Evolutionary conservation across 2,797 vertebrate genomes (phyloP).

Genomic region (Crypturellus tataupa): DNA sequence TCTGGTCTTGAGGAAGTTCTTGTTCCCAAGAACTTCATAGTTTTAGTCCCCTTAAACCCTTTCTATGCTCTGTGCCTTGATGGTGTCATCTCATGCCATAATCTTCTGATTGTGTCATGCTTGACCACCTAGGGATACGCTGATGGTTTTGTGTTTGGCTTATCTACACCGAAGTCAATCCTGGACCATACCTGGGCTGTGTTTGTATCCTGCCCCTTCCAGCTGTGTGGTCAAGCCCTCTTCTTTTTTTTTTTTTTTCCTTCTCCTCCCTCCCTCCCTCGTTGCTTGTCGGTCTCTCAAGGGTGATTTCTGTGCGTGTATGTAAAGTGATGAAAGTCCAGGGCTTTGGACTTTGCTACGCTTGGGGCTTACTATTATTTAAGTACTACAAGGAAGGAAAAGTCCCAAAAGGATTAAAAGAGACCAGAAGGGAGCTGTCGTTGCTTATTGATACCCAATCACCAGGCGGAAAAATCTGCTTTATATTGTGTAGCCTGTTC

Average conservation of each 20-base stretch:
- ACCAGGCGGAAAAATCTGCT: neutral
- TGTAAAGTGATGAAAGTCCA: neutral
- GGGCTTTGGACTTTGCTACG: neutral
- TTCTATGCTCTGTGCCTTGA: neutral
- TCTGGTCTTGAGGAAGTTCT: neutral
- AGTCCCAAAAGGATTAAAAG: neutral
- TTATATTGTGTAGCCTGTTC: neutral
- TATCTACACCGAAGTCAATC: neutral
- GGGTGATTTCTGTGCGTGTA: too few relatives aligned
- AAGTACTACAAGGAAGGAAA: neutral
- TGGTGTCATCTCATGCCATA: neutral
- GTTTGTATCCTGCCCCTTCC: neutral
- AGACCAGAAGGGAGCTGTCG: neutral
- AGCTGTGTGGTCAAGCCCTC: neutral
- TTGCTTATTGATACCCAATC: neutral
- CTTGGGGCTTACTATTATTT: neutral
- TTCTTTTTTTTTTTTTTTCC: too few relatives aligned
- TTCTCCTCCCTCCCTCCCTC: too few relatives aligned
- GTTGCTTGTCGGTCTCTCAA: neutral
- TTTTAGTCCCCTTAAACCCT: neutral
- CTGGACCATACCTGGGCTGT: neutral
- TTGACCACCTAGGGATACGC: neutral
- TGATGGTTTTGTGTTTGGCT: neutral
- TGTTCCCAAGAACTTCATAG: neutral
- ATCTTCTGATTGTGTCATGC: neutral